These are phyloP conservation scores for Aleiodes leptofemur DNA, from an alignment of 2,888 invertebrate species.

Conservation along the genomic window DNA sequence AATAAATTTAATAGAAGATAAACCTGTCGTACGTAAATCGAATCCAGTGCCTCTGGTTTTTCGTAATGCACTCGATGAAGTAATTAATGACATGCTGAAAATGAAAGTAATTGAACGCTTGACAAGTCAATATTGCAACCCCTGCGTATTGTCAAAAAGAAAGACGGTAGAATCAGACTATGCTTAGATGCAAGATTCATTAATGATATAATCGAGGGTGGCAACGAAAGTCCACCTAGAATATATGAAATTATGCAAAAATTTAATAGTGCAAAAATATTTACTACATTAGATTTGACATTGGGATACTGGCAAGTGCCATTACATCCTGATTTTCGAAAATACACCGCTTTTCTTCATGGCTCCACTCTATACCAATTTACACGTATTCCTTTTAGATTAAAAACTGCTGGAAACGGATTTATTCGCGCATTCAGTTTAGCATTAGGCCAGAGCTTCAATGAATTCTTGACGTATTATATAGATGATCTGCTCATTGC, in stretches of 20 bases:
- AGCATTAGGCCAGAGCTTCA: background rate
- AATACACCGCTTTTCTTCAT: slow-evolving; percentile 51
- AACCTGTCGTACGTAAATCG: slow-evolving; percentile 54
- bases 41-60: slow-evolving; percentile 63
- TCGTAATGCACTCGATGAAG: slow-evolving; percentile 56
- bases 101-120: slow-evolving; percentile 46
- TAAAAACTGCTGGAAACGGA: slow-evolving; percentile 60
- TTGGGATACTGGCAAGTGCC: slow-evolving; percentile 55
- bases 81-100: slow-evolving; percentile 59
- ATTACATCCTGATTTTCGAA: slow-evolving; percentile 41
- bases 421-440: slow-evolving; percentile 49
- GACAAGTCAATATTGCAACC: slow-evolving; percentile 61
- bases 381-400: slow-evolving; percentile 56
- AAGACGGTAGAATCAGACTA: slow-evolving; percentile 61
- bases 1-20: slow-evolving; percentile 55
- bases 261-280: slow-evolving; percentile 49
- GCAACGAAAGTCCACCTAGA: slow-evolving; percentile 59
- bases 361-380: slow-evolving; percentile 49
- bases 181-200: slow-evolving; percentile 64
- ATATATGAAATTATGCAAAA: slow-evolving; percentile 54
- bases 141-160: slow-evolving; percentile 63
- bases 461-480: slow-evolving; percentile 34
- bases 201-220: slow-evolving; percentile 62
- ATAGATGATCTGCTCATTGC: slow-evolving; percentile 48
- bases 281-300: slow-evolving; percentile 55